Evolutionary conservation across 1,140 invertebrate genomes (phyloP), one percentile per base, ranked within the genome.

Genomic region (Diabrotica undecimpunctata): DNA sequence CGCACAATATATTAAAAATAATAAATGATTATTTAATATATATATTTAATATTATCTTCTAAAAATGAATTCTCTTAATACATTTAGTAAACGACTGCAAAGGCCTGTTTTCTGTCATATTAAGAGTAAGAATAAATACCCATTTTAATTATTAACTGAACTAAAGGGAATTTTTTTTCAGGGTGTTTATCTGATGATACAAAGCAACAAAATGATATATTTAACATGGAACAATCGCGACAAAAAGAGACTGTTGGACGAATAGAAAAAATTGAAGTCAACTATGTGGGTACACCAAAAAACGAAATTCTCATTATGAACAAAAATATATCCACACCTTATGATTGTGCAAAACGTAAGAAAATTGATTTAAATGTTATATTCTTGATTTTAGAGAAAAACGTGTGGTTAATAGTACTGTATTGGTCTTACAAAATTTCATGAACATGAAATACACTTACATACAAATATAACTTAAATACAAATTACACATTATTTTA

Each of bases 191-290:
- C 70, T 2, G 70, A 75, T 39, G 75, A 76, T 67, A 39, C 38
- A 5, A 54, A 64, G 35, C 77, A 80, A 58, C 83, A 86, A 55
- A 86, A 87, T 81, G 82, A 89, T 53, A 70, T 97, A 7, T 98
- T 97, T 75, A 81, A 86, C n/a, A 74, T 87, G 61, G 95, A 98
- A 78, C 85, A 88, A 72, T 84, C 87, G 62, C 79, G 89, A 14
- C 93, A 95, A 77, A 71, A 77, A 41, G 81, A 86, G 50, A 78
- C 84, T 7, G 81, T 96, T 36, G 92, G 91, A 7, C 81, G 95
- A 75, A 86, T 98, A 59, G 93, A 97, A 75, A 98, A 98, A 82
- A 95, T 98, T 62, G 84, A 93, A 80, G 90, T 98, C 0, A 83
- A 87, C 63, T 92, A 93, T 77, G 80, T 85, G 62, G 92, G 91